phyloP scores from a whole-genome alignment of 2,888 invertebrate species.

The Tuta absoluta region DNA sequence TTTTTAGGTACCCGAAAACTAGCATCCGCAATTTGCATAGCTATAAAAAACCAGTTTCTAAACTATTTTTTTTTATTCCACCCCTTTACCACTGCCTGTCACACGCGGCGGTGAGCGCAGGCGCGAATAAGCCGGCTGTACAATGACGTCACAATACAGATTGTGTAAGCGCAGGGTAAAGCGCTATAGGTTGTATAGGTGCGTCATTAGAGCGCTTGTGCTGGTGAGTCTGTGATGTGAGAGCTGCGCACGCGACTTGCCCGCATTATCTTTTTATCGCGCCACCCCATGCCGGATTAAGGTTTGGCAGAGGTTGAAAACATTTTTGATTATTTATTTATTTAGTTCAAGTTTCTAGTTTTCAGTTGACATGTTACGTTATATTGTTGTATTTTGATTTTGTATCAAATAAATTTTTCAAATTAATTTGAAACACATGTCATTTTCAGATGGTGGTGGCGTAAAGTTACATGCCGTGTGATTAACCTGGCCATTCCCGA shows the following conservation, averaged over 20 bases:
- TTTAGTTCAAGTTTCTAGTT: background rate
- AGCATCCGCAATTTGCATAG: background rate
- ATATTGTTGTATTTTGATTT: too few species aligned
- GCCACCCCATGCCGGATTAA: slow-evolving; percentile 77
- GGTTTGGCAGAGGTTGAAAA: slow-evolving; percentile 57
- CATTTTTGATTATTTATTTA: slow-evolving; percentile 29
- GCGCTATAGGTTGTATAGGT: slow-evolving; percentile 55
- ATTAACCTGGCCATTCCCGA: too few species aligned
- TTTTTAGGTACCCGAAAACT: background rate
- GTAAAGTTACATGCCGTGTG: too few species aligned
- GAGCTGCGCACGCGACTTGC: slow-evolving; percentile 76
- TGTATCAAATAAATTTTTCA: too few species aligned
- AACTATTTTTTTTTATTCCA: background rate
- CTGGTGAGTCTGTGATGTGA: slow-evolving; percentile 26
- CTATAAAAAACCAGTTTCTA: slow-evolving; percentile 1
- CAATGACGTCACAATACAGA: slow-evolving; percentile 14
- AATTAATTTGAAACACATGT: too few species aligned
- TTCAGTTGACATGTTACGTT: too few species aligned
- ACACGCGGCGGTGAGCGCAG: slow-evolving; percentile 51
- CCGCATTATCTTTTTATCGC: slow-evolving; percentile 81
- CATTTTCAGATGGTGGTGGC: too few species aligned
- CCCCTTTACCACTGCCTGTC: slow-evolving; percentile 16
- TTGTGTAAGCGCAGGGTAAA: background rate
- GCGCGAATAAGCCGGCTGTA: slow-evolving; percentile 71
- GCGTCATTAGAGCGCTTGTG: slow-evolving; percentile 64